phyloP scores from a whole-genome alignment of 2,113 vertebrate species.

The Tinamus guttatus region DNA sequence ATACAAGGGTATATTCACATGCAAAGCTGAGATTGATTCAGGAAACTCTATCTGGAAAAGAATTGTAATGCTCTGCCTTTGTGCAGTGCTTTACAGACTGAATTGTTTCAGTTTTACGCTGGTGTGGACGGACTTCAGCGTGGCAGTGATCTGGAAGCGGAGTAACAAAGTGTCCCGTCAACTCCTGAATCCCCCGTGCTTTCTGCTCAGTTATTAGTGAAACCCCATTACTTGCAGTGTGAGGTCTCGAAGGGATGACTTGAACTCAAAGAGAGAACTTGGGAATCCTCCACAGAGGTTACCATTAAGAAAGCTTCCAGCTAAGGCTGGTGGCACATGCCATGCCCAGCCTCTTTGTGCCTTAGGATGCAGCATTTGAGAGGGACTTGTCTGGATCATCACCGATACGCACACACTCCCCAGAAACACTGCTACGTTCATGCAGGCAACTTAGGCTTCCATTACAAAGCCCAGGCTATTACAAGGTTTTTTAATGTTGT shows the following conservation, averaged over 20 bases:
- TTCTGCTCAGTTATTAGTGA: not conserved
- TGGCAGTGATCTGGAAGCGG: not conserved
- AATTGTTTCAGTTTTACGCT: accelerated
- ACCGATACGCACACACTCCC: no score
- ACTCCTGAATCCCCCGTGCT: not conserved
- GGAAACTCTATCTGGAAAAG: not conserved
- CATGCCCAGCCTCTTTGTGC: not conserved
- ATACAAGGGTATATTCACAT: not conserved
- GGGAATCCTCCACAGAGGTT: not conserved
- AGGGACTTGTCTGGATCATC: not conserved
- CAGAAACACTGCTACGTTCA: not conserved
- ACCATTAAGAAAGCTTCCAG: not conserved
- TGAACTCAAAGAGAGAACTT: not conserved
- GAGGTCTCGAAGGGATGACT: not conserved
- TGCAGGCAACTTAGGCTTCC: not conserved
- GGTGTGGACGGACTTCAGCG: not conserved
- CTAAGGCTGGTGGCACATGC: not conserved
- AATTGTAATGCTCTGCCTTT: not conserved
- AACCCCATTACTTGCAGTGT: not conserved
- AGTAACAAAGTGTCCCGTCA: not conserved
- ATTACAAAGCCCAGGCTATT: not conserved
- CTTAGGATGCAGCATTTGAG: not conserved
- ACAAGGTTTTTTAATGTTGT: not conserved
- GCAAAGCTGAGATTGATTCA: not conserved
- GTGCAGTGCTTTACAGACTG: not conserved